Evolutionary conservation across 2,888 invertebrate species (phyloP).

Genomic region (Heliconius hortense): DNA sequence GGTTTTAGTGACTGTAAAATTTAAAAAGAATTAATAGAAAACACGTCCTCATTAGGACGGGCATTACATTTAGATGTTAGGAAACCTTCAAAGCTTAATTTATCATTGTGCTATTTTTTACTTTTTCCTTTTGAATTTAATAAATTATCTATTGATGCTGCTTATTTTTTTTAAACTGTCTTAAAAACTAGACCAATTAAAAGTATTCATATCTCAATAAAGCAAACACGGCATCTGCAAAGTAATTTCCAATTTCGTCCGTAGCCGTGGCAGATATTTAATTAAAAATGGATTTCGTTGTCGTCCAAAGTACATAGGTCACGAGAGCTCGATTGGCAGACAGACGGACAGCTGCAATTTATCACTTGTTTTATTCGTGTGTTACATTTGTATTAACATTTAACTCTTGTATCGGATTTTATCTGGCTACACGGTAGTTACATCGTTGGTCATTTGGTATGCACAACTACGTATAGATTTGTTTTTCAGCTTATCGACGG

Average conservation of each 20-base stretch:
- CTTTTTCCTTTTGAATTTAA: neutral
- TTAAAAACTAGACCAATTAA: neutral
- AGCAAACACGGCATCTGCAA: slow-evolving; percentile 8
- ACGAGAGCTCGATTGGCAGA: slow-evolving; percentile 37
- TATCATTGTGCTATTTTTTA: neutral
- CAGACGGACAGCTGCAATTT: slow-evolving; percentile 41
- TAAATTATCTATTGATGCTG: neutral
- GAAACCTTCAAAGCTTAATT: neutral
- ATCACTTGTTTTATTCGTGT: slow-evolving; percentile 38
- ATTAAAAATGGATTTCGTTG: slow-evolving; percentile 49
- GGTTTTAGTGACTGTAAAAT: slow-evolving; percentile 43
- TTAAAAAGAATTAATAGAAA: slow-evolving; percentile 34
- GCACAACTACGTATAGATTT: neutral
- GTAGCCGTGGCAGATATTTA: slow-evolving; percentile 43
- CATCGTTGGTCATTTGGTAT: neutral
- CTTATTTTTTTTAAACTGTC: neutral
- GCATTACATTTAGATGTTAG: slow-evolving; percentile 7
- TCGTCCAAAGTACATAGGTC: slow-evolving; percentile 37
- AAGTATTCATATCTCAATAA: slow-evolving; percentile 11
- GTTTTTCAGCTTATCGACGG: no score
- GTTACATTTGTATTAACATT: slow-evolving; percentile 33
- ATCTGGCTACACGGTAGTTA: slow-evolving; percentile 5
- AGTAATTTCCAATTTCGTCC: slow-evolving; percentile 26
- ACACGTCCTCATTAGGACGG: slow-evolving; percentile 33
- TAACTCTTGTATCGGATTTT: slow-evolving; percentile 26